Percentiles rank a stretch among this genome's conserved stretches.
Evolutionary conservation across 64 coral and sea anemone genomes (phyloP).

Genomic region (Anthopleura sola): DNA sequence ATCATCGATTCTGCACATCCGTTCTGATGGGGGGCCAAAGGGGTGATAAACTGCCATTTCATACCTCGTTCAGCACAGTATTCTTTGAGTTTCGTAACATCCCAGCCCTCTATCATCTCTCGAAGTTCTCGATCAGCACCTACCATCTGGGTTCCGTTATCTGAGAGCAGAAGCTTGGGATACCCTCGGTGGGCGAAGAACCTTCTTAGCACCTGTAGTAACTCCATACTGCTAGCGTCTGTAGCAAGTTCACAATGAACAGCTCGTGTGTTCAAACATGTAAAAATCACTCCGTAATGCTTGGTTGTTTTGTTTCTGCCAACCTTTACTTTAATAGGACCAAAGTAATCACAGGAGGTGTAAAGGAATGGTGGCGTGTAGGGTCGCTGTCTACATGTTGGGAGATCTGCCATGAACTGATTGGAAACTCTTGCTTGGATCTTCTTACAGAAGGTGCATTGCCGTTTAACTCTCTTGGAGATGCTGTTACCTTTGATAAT

Average conservation of each 20-base stretch:
- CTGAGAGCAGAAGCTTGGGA: constrained; percentile 16
- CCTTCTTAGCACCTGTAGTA: constrained; percentile 44
- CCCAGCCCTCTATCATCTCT: constrained; percentile 50
- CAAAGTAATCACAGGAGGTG: constrained; percentile 45
- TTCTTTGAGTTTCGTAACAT: constrained; percentile 24
- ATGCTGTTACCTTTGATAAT: constrained; percentile 32
- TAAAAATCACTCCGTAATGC: constrained; percentile 55
- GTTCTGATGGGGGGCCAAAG: constrained; percentile 51
- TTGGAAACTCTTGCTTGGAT: constrained; percentile 15
- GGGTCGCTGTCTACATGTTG: constrained; percentile 17
- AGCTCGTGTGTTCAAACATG: constrained; percentile 55
- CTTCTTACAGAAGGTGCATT: constrained; percentile 24
- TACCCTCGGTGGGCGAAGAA: constrained; percentile 49
- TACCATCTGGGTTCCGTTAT: constrained; percentile 58
- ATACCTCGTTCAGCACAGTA: constrained; percentile 34
- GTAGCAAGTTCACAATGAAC: constrained; percentile 50
- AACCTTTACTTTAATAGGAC: constrained; percentile 24
- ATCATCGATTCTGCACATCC: constrained; percentile 59
- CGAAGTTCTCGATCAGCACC: constrained; percentile 41
- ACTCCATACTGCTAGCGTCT: constrained; percentile 21
- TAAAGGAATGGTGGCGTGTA: constrained; percentile 47
- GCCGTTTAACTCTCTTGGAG: constrained; percentile 14
- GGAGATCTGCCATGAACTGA: constrained; percentile 57
- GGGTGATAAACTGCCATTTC: constrained; percentile 41
- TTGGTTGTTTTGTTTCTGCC: constrained; percentile 44